Percentiles rank a stretch among this genome's conserved stretches.
Evolutionary conservation across 30 jellyfish, hydroid and myxozoan genomes (phyloP).

Genomic region (Aurelia sp.): DNA sequence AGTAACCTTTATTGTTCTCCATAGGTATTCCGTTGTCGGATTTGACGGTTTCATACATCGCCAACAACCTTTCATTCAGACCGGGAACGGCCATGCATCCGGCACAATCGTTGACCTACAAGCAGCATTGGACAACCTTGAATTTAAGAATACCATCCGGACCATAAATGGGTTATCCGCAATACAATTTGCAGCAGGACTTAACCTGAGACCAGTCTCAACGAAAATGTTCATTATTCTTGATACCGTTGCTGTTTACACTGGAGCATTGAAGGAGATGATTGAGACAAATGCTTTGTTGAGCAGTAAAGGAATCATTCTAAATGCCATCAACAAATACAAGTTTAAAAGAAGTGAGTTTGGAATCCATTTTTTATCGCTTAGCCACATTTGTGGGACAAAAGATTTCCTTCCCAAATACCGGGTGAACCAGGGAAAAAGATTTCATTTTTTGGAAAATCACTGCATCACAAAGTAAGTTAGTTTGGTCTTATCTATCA

Average conservation of each 20-base stretch:
- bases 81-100: conserved; percentile 82
- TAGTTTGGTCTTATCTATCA: too few species aligned
- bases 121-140: conserved; percentile 77
- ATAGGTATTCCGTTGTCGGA: conserved; percentile 84
- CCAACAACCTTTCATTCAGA: conserved; percentile 83
- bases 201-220: conserved; percentile 57
- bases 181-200: conserved; percentile 54
- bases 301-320: conserved; percentile 53
- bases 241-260: conserved; percentile 81
- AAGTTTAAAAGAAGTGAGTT: conserved; percentile 80
- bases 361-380: too few species aligned
- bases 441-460: too few species aligned
- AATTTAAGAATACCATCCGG: conserved; percentile 18
- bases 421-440: too few species aligned
- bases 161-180: conserved; percentile 55
- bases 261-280: conserved; percentile 83
- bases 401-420: too few species aligned
- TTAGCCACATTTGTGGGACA: too few species aligned
- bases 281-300: conserved; percentile 65
- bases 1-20: neutral
- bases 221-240: conserved; percentile 73
- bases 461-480: too few species aligned
- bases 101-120: conserved; percentile 34
- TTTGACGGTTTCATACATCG: conserved; percentile 85
- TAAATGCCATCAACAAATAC: conserved; percentile 82